Evolutionary conservation across 2,888 invertebrate genomes (phyloP), one percentile per base, ranked within the genome.

Genomic region (Drosophila prolongata): DNA sequence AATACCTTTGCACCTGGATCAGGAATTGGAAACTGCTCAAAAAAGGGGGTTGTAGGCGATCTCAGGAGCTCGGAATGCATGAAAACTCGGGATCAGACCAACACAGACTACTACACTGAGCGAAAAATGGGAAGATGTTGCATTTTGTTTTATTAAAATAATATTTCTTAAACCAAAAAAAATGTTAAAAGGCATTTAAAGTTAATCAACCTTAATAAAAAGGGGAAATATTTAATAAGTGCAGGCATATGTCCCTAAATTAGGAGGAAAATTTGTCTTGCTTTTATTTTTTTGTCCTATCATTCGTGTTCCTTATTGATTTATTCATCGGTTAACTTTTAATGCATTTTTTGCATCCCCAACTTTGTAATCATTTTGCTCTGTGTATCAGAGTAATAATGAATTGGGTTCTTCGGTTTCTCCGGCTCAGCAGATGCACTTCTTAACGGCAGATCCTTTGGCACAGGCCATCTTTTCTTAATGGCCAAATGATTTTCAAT

Each of bases 401-500:
- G 6, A 11, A 11, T 5, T 11, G 27, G 53, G 16, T n/a, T 27
- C 11, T 19, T 49, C 24, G 14, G 11, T 14, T 35, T 38, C 27
- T 59, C 58, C 19, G 56, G 64, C 43, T 61, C 75, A 58, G 78
- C 80, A 77, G 62, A 64, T 78, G 77, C 66, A 55, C 38, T 43
- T 38, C 37, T 11, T 19, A 16, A 3, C 37, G 27, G 3, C 55
- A 55, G 75, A 76, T 86, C 56, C 73, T 74, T 43, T 70, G 58
- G 70, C 76, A 71, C 62, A 61, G 61, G 66, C 58, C 56, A 53
- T 53, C 44, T 62, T 37, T 64, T 55, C 38, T 56, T 68, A 73
- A 76, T 79, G 78, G 76, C 58, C 65, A 84, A 76, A 80, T 69
- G 79, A 79, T 82, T 64, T 74, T 75, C 69, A 75, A 68, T 75